phyloP scores from a whole-genome alignment of 1,140 invertebrate genomes.

The Halotydeus destructor region DNA sequence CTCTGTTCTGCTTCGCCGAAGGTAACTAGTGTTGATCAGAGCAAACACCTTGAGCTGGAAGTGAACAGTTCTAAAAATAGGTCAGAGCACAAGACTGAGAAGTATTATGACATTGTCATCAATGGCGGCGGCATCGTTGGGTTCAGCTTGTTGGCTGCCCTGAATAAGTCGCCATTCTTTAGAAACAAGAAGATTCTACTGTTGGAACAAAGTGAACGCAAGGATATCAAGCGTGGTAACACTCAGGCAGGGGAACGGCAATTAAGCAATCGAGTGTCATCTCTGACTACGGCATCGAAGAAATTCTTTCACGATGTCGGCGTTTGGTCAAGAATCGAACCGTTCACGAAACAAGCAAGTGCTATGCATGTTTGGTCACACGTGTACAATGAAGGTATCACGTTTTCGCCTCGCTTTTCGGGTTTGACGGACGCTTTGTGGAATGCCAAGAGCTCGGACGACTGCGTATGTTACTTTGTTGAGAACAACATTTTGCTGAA shows the following conservation, averaged over 20 bases:
- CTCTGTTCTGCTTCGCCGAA: too few relatives aligned
- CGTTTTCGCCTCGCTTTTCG: slow-evolving; percentile 5
- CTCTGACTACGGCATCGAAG: slow-evolving; percentile 12
- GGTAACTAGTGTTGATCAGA: too few relatives aligned
- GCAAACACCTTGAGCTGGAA: too few relatives aligned
- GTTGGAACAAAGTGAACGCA: slow-evolving; percentile 7
- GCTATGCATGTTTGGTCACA: slow-evolving; percentile 12
- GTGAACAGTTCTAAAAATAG: too few relatives aligned
- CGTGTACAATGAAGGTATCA: slow-evolving; percentile 5
- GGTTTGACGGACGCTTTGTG: neutral
- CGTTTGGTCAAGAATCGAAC: slow-evolving; percentile 8
- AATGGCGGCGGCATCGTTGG: slow-evolving; percentile 16
- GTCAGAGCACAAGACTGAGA: too few relatives aligned
- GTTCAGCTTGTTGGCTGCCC: slow-evolving; percentile 6
- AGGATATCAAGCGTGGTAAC: neutral
- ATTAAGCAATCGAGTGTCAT: slow-evolving; percentile 14
- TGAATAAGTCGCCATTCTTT: slow-evolving; percentile 6
- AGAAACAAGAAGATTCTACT: slow-evolving; percentile 4
- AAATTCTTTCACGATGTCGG: slow-evolving; percentile 8
- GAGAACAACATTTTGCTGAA: slow-evolving; percentile 10
- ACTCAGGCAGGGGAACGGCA: neutral
- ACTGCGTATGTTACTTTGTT: slow-evolving; percentile 10
- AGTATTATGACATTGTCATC: slow-evolving; percentile 15
- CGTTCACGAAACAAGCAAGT: slow-evolving; percentile 7
- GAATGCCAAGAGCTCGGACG: neutral